Base-by-base conservation (phyloP, 2,888 invertebrate genomes). In the Pelosia muscerda region DNA sequence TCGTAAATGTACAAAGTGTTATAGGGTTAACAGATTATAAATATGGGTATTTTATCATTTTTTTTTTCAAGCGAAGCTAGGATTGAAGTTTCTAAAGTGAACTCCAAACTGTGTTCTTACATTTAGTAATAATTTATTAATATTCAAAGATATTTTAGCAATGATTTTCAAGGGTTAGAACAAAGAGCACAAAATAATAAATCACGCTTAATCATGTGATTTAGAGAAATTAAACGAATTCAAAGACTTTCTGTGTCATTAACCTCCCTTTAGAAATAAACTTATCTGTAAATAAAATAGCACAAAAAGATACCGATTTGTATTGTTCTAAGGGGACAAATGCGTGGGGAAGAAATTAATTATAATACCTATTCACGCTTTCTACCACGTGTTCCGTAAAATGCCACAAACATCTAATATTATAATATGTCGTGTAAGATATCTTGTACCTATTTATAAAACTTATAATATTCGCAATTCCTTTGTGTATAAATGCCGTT, bases 401-500 rank as follows among this genome's bases (percentile, higher is more conserved):
- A 9, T 49, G 19, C n/a, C 49, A 49, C 19, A n/a, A 49, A 49
- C n/a, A 49, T 49, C 49, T 49, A 19, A 9, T 49, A 49, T 6
- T 31, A 31, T 31, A 1, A 8, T 13, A 13, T 23, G 9, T 22
- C 11, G n/a, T 2, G 53, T n/a, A 22, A 22, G 19, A 22, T 53
- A 22, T 53, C 22, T 53, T 54, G 22, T 22, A 55, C 55, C 22
- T 55, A 3, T 23, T 55, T 23, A n/a, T 31, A 31, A 11, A 25
- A 25, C 23, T 38, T 10, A n/a, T n/a, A 19, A 49, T n/a, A 49
- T 49, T 49, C 31, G 34, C 38, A 10, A 38, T 25, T 25, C n/a
- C 26, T 59, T 53, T 28, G 2, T 57, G n/a, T 49, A 28, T 19
- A 56, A 49, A 58, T 65, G 15, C 22, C 55, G 23, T 59, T 19